Evolutionary conservation across 1,140 invertebrate genomes (phyloP), one percentile per base, ranked within the genome.

Genomic region (Laupala kohalensis): DNA sequence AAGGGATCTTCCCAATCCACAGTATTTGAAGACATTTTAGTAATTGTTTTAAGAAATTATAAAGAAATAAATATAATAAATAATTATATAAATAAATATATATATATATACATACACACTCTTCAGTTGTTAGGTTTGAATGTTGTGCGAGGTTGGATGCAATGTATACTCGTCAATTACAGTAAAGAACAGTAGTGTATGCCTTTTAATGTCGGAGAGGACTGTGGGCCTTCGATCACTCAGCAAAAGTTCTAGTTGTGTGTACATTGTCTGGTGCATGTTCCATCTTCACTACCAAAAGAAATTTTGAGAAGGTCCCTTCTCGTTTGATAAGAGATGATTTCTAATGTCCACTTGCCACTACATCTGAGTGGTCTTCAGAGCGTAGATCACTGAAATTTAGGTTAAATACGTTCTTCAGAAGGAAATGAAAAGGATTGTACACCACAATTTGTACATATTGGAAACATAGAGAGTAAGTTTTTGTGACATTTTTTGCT

Each of bases 401-500:
- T 71, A 67, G 70, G 64, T 71, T 71, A 71, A 71, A 23, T 37
- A 63, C 25, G 30, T 70, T 63, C 30, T 71, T 37, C 65, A 67
- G 64, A 66, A 27, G 23, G 24, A 26, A 62, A 12, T 27, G 25
- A 69, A 62, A 70, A 70, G 63, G 65, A 69, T 25, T 72, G 66
- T 69, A 72, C 67, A 68, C 65, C 64, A 72, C 67, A 64, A 67
- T 72, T 67, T 67, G 65, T 67, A 71, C 62, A 71, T 67, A 72
- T 72, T 72, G 37, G 37, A 72, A 30, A 71, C 29, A 71, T 37
- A 68, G 70, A 66, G 64, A 66, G 62, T 65, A 67, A 67, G 64
- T 72, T 68, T 68, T 72, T 68, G 67, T 67, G 37, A 71, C 25
- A 63, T 37, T 67, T 37, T 73, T 67, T 71, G 71, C 65, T 71